A percentile compares a stretch with the other conserved stretches of the same genome.
Evolutionary conservation across 2,888 invertebrate genomes (phyloP).

Genomic region (Caenorhabditis sp.): DNA sequence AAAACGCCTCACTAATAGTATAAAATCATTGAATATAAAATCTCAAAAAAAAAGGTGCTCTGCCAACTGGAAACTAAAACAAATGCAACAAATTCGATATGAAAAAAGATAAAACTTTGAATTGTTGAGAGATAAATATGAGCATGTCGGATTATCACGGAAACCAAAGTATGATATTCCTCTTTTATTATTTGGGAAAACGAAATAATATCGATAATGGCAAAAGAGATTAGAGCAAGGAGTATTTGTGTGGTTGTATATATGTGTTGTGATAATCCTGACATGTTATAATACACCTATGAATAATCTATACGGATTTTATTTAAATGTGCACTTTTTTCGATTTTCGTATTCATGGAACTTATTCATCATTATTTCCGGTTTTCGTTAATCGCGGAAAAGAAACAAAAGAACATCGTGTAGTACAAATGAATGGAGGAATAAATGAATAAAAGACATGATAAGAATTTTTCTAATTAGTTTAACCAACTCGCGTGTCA

Average conservation of each 20-base stretch:
- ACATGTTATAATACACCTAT: background rate
- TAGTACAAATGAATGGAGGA: background rate
- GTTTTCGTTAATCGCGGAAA: too few species aligned
- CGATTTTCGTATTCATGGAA: too few species aligned
- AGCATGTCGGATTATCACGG: background rate
- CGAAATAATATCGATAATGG: background rate
- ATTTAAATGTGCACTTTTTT: background rate
- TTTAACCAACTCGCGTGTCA: background rate
- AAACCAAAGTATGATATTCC: background rate
- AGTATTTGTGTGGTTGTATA: background rate
- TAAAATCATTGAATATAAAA: too few species aligned
- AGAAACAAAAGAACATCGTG: too few species aligned
- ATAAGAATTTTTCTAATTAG: background rate
- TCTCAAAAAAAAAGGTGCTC: too few species aligned
- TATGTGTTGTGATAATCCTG: background rate
- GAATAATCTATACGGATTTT: background rate
- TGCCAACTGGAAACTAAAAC: too few species aligned
- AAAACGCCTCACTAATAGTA: too few species aligned
- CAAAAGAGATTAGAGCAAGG: background rate
- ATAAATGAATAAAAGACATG: background rate
- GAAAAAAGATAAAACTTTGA: too few species aligned
- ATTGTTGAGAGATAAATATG: too few species aligned
- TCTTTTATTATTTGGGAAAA: background rate
- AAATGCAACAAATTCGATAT: too few species aligned
- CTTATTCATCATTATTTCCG: too few species aligned